These are phyloP conservation scores for Dendrophyllia cribrosa DNA, from an alignment of 64 coral and sea anemone genomes.

Conservation along the genomic window DNA sequence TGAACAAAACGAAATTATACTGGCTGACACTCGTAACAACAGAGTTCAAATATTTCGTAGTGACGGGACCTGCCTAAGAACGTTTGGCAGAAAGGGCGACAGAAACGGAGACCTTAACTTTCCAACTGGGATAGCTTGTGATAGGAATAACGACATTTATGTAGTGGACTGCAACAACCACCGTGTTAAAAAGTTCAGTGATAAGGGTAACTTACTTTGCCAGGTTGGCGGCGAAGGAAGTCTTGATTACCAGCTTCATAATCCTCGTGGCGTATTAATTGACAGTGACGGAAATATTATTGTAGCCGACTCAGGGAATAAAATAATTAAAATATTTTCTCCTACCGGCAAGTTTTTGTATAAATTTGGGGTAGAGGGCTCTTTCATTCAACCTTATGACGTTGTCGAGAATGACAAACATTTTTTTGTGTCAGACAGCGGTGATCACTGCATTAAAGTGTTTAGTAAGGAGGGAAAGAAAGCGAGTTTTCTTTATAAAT, in stretches of 20 bases:
- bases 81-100: constrained; percentile 32
- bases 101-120: constrained; percentile 2
- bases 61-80: neutral
- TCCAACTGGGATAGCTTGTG: constrained; percentile 19
- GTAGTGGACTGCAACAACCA: constrained; percentile 43
- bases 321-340: constrained; percentile 61
- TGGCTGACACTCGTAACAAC: constrained; percentile 22
- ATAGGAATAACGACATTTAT: constrained; percentile 7
- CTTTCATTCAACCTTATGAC: constrained; percentile 50
- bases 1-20: constrained; percentile 32
- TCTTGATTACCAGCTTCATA: neutral
- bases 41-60: constrained; percentile 31
- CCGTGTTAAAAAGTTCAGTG: constrained; percentile 37
- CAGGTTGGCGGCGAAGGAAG: constrained; percentile 41
- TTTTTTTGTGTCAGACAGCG: constrained; percentile 37
- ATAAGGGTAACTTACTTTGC: constrained; percentile 32
- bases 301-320: constrained; percentile 29
- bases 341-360: constrained; percentile 33
- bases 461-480: constrained; percentile 39
- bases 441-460: constrained; percentile 59
- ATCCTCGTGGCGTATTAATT: neutral
- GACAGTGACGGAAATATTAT: constrained; percentile 36
- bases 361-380: neutral
- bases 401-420: constrained; percentile 17
- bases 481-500: constrained; percentile 40